Evolutionary conservation across 1,140 invertebrate genomes (phyloP).

Genomic region (Stegodyphus dumicola): DNA sequence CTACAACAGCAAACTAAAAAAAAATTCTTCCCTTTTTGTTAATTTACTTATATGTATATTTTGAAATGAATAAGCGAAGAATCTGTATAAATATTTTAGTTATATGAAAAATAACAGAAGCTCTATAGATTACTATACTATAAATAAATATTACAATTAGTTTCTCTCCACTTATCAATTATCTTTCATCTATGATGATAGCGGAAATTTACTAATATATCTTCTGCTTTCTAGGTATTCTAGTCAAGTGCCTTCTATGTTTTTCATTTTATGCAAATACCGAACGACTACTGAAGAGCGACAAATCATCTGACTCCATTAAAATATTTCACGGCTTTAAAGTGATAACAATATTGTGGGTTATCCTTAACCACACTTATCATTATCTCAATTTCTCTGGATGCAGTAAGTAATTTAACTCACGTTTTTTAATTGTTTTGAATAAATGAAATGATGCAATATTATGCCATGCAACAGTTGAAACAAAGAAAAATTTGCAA

Average conservation of each 20-base stretch:
- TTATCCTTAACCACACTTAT: conserved; percentile 88
- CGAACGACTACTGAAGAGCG: conserved; percentile 21
- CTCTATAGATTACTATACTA: too few species aligned
- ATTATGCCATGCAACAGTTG: background rate
- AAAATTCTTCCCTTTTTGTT: too few species aligned
- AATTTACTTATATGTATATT: too few species aligned
- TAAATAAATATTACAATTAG: too few species aligned
- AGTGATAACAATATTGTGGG: conserved; percentile 88
- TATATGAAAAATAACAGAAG: too few species aligned
- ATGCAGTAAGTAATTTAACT: conserved; percentile 2
- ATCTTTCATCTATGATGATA: too few species aligned
- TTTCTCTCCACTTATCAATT: too few species aligned
- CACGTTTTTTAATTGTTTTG: background rate
- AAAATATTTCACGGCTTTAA: conserved; percentile 75
- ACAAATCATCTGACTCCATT: conserved; percentile 26
- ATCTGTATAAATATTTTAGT: too few species aligned
- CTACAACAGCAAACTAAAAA: too few species aligned
- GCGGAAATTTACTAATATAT: too few species aligned
- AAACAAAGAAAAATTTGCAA: too few species aligned
- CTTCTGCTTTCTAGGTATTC: background rate
- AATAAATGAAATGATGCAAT: background rate
- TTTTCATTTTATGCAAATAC: conserved; percentile 52
- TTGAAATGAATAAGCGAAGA: too few species aligned
- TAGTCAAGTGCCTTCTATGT: conserved; percentile 5
- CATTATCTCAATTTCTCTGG: conserved; percentile 22